phyloP scores from a whole-genome alignment of 1,140 invertebrate genomes.

The Rhopalosiphum padi region DNA sequence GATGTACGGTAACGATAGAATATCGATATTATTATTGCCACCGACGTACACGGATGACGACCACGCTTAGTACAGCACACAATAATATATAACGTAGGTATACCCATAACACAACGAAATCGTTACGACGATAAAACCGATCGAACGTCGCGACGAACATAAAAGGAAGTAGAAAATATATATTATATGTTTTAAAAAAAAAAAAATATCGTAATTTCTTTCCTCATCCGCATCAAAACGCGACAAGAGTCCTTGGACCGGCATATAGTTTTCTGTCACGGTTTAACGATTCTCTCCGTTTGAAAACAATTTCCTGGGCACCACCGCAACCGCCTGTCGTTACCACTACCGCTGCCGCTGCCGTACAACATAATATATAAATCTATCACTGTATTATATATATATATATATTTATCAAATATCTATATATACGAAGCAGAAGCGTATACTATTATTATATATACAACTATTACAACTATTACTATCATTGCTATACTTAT shows the following conservation, averaged over 20 bases:
- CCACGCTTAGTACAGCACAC: not conserved
- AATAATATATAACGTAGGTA: not conserved
- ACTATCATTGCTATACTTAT: not conserved
- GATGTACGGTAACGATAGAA: not conserved
- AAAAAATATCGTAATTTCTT: conserved; percentile 35
- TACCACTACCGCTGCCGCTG: conserved; percentile 2
- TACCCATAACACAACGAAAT: not conserved
- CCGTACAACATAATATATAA: not conserved
- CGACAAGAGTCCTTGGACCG: conserved; percentile 48
- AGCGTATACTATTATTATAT: not conserved
- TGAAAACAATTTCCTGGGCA: conserved; percentile 52
- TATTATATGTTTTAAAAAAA: not conserved
- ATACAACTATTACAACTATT: conserved; percentile 22
- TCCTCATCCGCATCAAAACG: conserved; percentile 56
- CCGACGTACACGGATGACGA: not conserved
- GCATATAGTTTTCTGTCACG: conserved; percentile 52
- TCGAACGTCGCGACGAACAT: conserved; percentile 3
- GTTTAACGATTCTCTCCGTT: conserved; percentile 54
- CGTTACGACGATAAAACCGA: conserved; percentile 27
- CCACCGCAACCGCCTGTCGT: conserved; percentile 10
- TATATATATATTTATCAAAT: not conserved
- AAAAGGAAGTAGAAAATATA: conserved; percentile 37
- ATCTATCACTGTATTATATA: not conserved
- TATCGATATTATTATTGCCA: not conserved
- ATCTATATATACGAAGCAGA: not conserved